Conservation (phyloP, 1,140 invertebrate species). For the Campoletis sonorensis region DNA sequence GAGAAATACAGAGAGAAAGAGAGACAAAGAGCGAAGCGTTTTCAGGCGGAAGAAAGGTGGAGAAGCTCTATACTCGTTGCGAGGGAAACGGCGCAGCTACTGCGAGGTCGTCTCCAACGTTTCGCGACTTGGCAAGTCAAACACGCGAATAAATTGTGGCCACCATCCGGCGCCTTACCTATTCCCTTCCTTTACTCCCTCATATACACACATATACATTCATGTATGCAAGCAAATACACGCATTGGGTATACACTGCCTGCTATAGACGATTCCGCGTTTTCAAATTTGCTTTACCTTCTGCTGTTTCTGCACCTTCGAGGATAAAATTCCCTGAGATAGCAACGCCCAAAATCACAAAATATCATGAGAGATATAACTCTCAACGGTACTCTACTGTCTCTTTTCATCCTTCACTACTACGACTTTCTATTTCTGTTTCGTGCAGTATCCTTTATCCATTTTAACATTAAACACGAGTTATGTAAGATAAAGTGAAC, state of each 20-base stretch:
- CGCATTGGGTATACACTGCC: background rate
- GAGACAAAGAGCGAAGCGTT: background rate
- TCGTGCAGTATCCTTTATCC: background rate
- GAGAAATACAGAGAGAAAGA: background rate
- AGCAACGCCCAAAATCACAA: background rate
- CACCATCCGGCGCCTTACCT: constrained; percentile 29
- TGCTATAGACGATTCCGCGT: background rate
- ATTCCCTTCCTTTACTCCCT: background rate
- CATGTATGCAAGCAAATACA: constrained; percentile 5
- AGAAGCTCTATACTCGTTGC: background rate
- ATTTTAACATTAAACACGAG: background rate
- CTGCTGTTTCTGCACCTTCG: background rate
- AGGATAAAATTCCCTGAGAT: background rate
- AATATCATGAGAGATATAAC: background rate
- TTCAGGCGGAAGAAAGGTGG: background rate
- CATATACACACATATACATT: constrained; percentile 2
- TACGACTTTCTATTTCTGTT: background rate
- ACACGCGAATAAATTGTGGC: constrained; percentile 53
- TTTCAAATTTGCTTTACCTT: background rate
- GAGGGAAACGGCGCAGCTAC: constrained; percentile 16
- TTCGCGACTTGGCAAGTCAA: constrained; percentile 51
- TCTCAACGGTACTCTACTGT: too few species aligned
- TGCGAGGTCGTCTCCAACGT: constrained; percentile 9
- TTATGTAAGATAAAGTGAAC: background rate
- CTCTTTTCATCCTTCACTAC: background rate